Evolutionary conservation across 1,140 invertebrate genomes (phyloP), one percentile per base, ranked within the genome.

Genomic region (Periplaneta americana): DNA sequence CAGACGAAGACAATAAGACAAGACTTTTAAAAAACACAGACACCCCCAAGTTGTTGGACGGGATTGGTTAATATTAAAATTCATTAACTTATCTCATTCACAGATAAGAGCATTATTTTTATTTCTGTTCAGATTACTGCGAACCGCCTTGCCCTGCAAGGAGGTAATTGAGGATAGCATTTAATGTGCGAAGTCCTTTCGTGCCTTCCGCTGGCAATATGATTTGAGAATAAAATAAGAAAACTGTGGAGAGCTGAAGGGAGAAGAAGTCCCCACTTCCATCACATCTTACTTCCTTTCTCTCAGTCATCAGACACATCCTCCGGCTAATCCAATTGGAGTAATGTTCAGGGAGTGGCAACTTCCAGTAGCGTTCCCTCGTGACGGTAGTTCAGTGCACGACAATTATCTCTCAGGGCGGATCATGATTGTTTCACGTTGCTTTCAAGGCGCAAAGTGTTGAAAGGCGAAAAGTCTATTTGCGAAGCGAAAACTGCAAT

Each of bases 251-350:
- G 48, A 66, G 48, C 22, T n/a, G 11, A 66, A 66, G 22, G 28
- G 11, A 66, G 48, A 66, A n/a, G 22, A 66, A 66, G 48, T 33
- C 31, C 31, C 31, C 33, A 31, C 32, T 77, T 77, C 75, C 33
- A 34, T 77, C 33, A 34, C 31, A 77, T 77, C 31, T 34, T 77
- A 34, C 15, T 77, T 34, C 75, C 75, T 18, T 5, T 33, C 15
- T 77, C 39, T 48, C 32, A 18, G 5, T 22, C 39, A 48, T 5
- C 17, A 48, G 17, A 18, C 39, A 48, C n/a, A 28, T 66, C 48
- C 48, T 66, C 48, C 79, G 28, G 48, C 34, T 80, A 80, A 80
- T 80, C 79, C 37, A 31, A 80, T 80, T 80, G 79, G 79, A 80
- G 79, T 80, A 74, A 80, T 80, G 74, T 80, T 74, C 39, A 57